These are phyloP conservation scores for Axinella damicornis DNA, from an alignment of 37 sponge, comb jelly and placozoan species.

Conservation along the genomic window DNA sequence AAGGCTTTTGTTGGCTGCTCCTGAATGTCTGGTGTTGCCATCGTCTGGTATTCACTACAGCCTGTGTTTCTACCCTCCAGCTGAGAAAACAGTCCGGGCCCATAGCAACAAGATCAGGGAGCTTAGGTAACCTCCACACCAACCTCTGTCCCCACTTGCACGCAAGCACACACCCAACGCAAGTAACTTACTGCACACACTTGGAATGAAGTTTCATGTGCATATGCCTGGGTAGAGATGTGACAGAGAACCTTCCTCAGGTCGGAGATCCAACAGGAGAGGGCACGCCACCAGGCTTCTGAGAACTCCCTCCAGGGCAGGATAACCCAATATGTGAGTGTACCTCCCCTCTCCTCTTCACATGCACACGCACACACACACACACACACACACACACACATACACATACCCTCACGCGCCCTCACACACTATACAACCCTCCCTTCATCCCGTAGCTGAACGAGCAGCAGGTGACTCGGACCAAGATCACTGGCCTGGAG, in stretches of 20 bases:
- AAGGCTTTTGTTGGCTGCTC: background rate
- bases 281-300: background rate
- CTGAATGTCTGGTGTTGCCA: background rate
- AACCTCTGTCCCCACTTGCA: too few relatives aligned
- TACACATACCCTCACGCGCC: background rate
- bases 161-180: too few relatives aligned
- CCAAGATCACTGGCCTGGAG: constrained; percentile 33
- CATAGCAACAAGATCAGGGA: constrained; percentile 59
- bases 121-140: constrained; percentile 26
- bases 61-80: constrained; percentile 17
- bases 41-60: background rate
- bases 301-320: constrained; percentile 34
- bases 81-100: constrained; percentile 45
- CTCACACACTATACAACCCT: too few relatives aligned
- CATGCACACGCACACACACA: background rate
- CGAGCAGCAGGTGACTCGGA: constrained; percentile 1
- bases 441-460: constrained; percentile 7
- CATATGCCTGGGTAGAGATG: too few relatives aligned
- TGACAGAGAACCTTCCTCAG: background rate
- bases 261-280: constrained; percentile 38
- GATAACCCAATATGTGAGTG: constrained; percentile 18
- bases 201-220: too few relatives aligned
- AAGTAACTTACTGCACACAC: too few relatives aligned
- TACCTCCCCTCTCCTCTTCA: background rate
- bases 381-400: background rate